Conservation (phyloP, 2,797 vertebrate species). For the Antennarius maculatus region DNA sequence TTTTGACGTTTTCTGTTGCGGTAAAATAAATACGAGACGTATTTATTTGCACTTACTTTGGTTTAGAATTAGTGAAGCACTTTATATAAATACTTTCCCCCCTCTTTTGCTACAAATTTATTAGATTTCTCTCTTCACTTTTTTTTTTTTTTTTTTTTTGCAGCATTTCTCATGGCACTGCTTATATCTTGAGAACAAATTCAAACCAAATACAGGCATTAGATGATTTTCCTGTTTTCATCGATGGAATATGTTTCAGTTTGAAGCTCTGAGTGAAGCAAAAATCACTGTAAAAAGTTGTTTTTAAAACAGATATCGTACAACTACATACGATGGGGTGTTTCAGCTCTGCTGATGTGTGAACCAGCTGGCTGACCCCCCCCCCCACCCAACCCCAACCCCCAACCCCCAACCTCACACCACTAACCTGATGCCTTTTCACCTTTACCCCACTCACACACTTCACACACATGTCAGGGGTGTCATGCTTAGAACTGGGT, state of each 20-base stretch:
- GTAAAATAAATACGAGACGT: no score
- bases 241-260: background rate
- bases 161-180: no score
- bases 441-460: conserved; percentile 21
- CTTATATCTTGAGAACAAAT: no score
- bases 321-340: no score
- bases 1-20: no score
- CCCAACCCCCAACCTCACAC: conserved; percentile 18
- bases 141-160: background rate
- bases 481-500: conserved; percentile 13
- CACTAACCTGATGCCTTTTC: conserved; percentile 37
- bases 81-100: no score
- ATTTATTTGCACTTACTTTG: no score
- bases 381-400: conserved; percentile 10
- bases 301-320: no score
- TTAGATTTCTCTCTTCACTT: no score
- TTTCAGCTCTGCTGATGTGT: conserved; percentile 29
- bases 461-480: conserved; percentile 15
- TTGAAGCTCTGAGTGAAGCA: background rate
- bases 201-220: no score
- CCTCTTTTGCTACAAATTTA: no score
- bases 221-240: background rate
- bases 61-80: no score
- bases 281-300: background rate
- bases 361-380: conserved; percentile 53